Percentiles rank a stretch among this genome's conserved stretches.
These are phyloP conservation scores for Passer domesticus DNA, from an alignment of 2,113 vertebrate species.

Conservation along the genomic window DNA sequence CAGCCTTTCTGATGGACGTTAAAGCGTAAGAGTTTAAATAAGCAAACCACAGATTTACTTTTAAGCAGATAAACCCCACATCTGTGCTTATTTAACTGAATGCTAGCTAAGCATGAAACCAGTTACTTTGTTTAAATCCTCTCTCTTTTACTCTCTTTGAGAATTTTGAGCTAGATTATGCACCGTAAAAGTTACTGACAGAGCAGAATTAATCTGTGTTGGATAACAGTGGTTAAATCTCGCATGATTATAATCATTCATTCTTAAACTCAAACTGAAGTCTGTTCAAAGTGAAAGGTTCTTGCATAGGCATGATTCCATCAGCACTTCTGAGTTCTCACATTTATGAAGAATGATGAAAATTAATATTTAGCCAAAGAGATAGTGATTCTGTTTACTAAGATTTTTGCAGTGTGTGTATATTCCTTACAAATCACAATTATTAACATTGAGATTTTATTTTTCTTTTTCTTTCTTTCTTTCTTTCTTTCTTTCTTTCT, in stretches of 20 bases:
- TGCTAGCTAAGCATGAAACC: slow-evolving; percentile 46
- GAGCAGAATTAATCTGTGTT: background rate
- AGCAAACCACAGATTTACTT: slow-evolving; percentile 65
- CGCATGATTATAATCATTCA: background rate
- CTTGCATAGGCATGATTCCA: background rate
- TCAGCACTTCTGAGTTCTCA: background rate
- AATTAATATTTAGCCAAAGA: background rate
- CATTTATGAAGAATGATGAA: background rate
- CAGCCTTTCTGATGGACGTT: slow-evolving; percentile 54
- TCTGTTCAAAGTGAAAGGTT: background rate
- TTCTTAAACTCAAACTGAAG: background rate
- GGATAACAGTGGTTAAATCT: background rate
- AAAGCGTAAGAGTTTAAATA: slow-evolving; percentile 66
- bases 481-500: too few relatives aligned
- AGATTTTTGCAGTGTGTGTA: background rate
- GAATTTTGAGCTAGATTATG: background rate
- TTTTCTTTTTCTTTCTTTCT: too few relatives aligned
- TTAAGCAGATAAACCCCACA: slow-evolving; percentile 55
- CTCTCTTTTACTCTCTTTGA: background rate
- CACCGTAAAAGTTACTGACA: background rate
- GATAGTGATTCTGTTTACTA: background rate
- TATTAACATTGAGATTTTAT: background rate
- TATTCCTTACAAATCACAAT: background rate
- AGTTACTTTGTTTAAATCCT: slow-evolving; percentile 48
- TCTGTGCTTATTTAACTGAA: slow-evolving; percentile 54